These are phyloP conservation scores for Netelia melanura DNA, from an alignment of 2,888 invertebrate species.

Conservation along the genomic window DNA sequence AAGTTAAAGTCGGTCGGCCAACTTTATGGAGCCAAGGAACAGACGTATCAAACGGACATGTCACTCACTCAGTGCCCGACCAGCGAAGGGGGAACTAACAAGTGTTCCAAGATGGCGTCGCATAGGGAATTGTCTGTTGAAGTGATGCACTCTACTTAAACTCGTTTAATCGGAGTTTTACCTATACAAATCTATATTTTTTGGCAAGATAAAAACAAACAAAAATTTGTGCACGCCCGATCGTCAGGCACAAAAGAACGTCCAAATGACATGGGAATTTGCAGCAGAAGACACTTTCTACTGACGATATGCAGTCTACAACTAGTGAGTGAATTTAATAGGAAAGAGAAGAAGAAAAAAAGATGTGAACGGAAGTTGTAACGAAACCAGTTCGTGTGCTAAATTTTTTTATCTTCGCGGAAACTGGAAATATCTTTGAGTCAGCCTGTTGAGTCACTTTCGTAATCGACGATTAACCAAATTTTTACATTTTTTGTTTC, in stretches of 20 bases:
- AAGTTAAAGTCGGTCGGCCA: no score
- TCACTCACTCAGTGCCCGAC: conserved; percentile 63
- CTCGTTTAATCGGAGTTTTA: neutral
- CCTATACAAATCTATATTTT: neutral
- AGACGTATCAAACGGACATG: conserved; percentile 65
- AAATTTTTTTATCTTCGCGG: conserved; percentile 14
- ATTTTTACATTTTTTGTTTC: neutral
- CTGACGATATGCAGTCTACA: conserved; percentile 84
- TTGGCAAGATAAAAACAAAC: neutral
- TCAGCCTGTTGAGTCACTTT: conserved; percentile 61
- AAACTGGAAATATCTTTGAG: conserved; percentile 28
- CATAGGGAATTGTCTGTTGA: conserved; percentile 52
- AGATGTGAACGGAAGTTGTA: conserved; percentile 7
- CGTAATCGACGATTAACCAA: neutral
- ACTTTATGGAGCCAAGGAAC: conserved; percentile 2
- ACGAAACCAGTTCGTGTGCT: conserved; percentile 9
- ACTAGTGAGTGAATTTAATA: conserved; percentile 81
- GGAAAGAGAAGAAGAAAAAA: conserved; percentile 3
- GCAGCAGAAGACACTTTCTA: conserved; percentile 84
- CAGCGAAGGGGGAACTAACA: conserved; percentile 63
- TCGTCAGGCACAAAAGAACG: conserved; percentile 33
- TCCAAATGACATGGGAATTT: conserved; percentile 84
- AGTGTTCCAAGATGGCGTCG: conserved; percentile 72
- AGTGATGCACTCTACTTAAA: conserved; percentile 47
- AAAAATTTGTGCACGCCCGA: neutral